Evolutionary conservation across 2,797 vertebrate species (phyloP).

Genomic region (Diplodus sargus): DNA sequence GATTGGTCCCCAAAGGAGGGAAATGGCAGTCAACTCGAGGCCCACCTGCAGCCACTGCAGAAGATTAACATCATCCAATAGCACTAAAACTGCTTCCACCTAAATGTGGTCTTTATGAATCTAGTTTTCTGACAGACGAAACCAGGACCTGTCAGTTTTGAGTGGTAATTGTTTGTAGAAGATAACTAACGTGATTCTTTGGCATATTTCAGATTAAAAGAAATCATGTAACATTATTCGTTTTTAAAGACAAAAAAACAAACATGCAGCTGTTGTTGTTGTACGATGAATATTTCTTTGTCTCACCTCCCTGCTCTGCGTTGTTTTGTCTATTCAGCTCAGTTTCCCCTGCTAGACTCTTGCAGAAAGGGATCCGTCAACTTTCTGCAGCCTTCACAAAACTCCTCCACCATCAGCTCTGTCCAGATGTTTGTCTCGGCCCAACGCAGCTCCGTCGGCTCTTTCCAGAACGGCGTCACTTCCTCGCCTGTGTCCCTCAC

Average conservation of each 20-base stretch:
- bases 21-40: conserved; percentile 16
- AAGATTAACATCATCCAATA: conserved; percentile 17
- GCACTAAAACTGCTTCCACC: conserved; percentile 7
- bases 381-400: neutral
- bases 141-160: neutral
- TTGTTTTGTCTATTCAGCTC: conserved; percentile 51
- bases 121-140: neutral
- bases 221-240: too few species aligned
- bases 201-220: too few species aligned
- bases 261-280: too few species aligned
- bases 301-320: conserved; percentile 4
- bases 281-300: neutral
- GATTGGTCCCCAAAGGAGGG: conserved; percentile 13
- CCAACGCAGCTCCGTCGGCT: neutral
- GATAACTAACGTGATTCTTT: too few species aligned
- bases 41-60: conserved; percentile 12
- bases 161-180: neutral
- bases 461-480: conserved; percentile 39
- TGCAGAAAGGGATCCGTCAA: neutral
- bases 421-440: neutral
- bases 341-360: neutral
- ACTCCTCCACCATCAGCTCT: neutral
- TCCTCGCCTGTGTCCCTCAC: conserved; percentile 69
- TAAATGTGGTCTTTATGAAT: conserved; percentile 11
- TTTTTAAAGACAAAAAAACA: too few species aligned